Evolutionary conservation across 2,888 invertebrate species (phyloP), one percentile per base, ranked within the genome.

Genomic region (Eupithecia inturbata): DNA sequence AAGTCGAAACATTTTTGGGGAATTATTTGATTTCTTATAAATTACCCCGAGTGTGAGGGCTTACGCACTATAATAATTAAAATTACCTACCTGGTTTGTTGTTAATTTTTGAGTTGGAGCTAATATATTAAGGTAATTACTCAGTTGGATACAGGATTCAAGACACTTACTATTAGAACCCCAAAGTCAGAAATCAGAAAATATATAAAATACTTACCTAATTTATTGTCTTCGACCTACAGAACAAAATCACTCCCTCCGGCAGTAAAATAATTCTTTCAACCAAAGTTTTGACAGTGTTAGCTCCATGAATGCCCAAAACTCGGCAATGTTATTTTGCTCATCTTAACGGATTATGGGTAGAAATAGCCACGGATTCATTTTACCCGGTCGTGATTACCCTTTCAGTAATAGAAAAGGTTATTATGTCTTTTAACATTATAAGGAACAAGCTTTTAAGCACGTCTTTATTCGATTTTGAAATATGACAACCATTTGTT

Each of bases 271-370:
- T 53, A 10, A 7, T 49, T n/a, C 22, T 53, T 53, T 53, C 53
- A 22, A 53, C 53, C 53, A 9, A n/a, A n/a, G 10, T 53, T 53
- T 53, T 19, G n/a, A 45, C 45, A 45, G 45, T 7, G n/a, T 45
- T n/a, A 45, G n/a, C 53, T 22, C 53, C 53, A 53, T 22, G 53
- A 53, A 22, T 53, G n/a, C 86, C 84, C 83, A 85, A 88, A 89
- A 88, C 85, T 86, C 82, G 85, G 83, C 87, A 84, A 82, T 84
- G 82, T 87, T 86, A 87, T 87, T 88, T 82, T 87, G 84, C 86
- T 88, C 85, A 84, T 88, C 88, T 85, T 85, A 85, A 89, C 87
- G 88, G 88, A 88, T 89, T 89, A 90, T 88, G 86, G 84, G n/a
- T 85, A 81, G 82, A 83, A 82, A 87, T 82, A 81, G 80, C 78